These are phyloP conservation scores for Euglossa dilemma DNA, from an alignment of 1,140 invertebrate genomes.

Conservation along the genomic window DNA sequence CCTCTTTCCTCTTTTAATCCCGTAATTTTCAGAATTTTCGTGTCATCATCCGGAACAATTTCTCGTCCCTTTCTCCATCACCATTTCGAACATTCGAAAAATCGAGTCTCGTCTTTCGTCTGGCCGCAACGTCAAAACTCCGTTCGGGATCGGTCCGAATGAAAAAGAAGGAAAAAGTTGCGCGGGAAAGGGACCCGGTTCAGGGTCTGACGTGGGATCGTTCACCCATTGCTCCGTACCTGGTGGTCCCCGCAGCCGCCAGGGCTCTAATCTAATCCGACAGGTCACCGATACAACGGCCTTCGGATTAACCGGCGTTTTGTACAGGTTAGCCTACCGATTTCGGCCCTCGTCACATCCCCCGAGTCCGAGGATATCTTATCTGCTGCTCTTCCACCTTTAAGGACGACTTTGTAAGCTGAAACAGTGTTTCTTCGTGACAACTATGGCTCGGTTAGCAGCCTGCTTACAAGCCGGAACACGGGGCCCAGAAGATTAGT, in stretches of 20 bases:
- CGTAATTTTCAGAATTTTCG: too few species aligned
- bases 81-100: not conserved
- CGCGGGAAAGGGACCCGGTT: constrained; percentile 33
- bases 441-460: constrained; percentile 6
- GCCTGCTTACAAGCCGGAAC: constrained; percentile 7
- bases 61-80: too few species aligned
- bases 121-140: too few species aligned
- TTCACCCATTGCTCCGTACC: constrained; percentile 61
- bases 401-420: constrained; percentile 36
- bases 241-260: constrained; percentile 69
- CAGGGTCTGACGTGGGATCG: constrained; percentile 62
- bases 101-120: not conserved
- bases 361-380: constrained; percentile 28
- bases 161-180: not conserved
- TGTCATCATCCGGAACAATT: too few species aligned
- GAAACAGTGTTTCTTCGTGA: constrained; percentile 1
- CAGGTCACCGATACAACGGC: constrained; percentile 72
- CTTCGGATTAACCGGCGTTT: constrained; percentile 72
- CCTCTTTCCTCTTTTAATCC: too few species aligned
- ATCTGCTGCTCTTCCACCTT: constrained; percentile 36
- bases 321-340: constrained; percentile 74
- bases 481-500: not conserved
- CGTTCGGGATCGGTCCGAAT: not conserved
- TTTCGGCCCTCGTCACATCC: constrained; percentile 50
- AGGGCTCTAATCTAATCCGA: constrained; percentile 73